A percentile compares a stretch with the other conserved stretches of the same genome.
Conservation (phyloP, 2,797 vertebrate species). For the Enteromius argenteus region DNA sequence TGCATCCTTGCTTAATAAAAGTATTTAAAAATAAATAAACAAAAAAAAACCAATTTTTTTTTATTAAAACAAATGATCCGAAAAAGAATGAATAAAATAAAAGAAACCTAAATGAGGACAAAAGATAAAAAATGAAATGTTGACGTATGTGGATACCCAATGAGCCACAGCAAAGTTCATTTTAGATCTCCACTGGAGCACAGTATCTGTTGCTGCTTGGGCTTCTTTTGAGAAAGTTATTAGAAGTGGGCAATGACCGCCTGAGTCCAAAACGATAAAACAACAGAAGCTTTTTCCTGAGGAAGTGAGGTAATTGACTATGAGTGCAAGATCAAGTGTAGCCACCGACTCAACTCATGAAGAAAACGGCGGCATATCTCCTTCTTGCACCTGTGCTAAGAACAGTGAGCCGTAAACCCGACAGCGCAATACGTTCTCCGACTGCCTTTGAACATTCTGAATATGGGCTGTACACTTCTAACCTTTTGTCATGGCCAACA, state of each 20-base stretch:
- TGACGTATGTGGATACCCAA: background rate
- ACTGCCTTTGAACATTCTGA: slow-evolving; percentile 36
- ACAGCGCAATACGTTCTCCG: slow-evolving; percentile 6
- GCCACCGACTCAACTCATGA: slow-evolving; percentile 57
- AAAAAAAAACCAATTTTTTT: background rate
- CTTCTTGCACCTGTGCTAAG: slow-evolving; percentile 49
- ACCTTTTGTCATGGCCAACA: slow-evolving; percentile 48
- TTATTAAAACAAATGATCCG: background rate
- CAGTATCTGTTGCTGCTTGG: slow-evolving; percentile 52
- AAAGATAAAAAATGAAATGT: background rate
- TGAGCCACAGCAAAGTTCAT: slow-evolving; percentile 31
- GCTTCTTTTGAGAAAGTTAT: slow-evolving; percentile 64
- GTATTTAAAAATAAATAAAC: background rate
- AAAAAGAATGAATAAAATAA: background rate
- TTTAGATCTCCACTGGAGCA: slow-evolving; percentile 58
- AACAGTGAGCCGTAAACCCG: slow-evolving; percentile 37
- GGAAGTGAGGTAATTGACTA: slow-evolving; percentile 66
- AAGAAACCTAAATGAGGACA: background rate
- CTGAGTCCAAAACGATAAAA: slow-evolving; percentile 58
- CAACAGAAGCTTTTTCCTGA: slow-evolving; percentile 58
- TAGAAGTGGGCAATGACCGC: slow-evolving; percentile 61
- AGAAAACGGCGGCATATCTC: slow-evolving; percentile 51
- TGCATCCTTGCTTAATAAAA: background rate
- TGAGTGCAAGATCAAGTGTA: slow-evolving; percentile 64
- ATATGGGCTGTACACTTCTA: slow-evolving; percentile 27